Conservation (phyloP, 2,888 invertebrate genomes). For the Scaptodrosophila latifasciaeformis region DNA sequence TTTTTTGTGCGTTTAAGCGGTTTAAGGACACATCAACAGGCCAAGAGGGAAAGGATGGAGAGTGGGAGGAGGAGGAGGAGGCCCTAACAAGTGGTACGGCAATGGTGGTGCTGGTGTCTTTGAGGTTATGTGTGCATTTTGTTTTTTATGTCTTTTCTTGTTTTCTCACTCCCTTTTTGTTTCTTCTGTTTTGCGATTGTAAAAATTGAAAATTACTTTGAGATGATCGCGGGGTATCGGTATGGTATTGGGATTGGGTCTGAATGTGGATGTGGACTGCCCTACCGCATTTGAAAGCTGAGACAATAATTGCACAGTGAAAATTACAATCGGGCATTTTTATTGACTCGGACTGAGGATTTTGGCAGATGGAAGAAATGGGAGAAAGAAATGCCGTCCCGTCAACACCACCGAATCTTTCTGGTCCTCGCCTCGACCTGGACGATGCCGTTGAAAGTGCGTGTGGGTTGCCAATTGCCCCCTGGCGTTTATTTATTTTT, state of each 20-base stretch:
- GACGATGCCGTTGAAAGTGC: conserved; percentile 47
- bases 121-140: conserved; percentile 12
- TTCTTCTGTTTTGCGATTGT: conserved; percentile 37
- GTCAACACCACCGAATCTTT: too few species aligned
- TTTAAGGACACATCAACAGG: conserved; percentile 54
- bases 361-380: neutral
- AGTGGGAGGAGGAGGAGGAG: conserved; percentile 55
- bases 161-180: neutral
- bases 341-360: conserved; percentile 34
- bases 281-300: conserved; percentile 62
- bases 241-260: neutral
- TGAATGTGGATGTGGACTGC: conserved; percentile 11
- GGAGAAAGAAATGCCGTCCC: too few species aligned
- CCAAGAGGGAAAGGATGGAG: too few species aligned
- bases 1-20: conserved; percentile 47
- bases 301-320: conserved; percentile 60
- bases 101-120: conserved; percentile 20
- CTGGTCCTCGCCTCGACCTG: too few species aligned
- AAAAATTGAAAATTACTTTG: conserved; percentile 64
- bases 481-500: conserved; percentile 42
- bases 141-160: conserved; percentile 44
- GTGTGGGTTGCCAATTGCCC: conserved; percentile 50
- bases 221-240: neutral
- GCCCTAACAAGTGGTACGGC: conserved; percentile 34
- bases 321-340: conserved; percentile 63